Evolutionary conservation across 2,797 vertebrate genomes (phyloP).

Genomic region (Onychomys leucogaster): DNA sequence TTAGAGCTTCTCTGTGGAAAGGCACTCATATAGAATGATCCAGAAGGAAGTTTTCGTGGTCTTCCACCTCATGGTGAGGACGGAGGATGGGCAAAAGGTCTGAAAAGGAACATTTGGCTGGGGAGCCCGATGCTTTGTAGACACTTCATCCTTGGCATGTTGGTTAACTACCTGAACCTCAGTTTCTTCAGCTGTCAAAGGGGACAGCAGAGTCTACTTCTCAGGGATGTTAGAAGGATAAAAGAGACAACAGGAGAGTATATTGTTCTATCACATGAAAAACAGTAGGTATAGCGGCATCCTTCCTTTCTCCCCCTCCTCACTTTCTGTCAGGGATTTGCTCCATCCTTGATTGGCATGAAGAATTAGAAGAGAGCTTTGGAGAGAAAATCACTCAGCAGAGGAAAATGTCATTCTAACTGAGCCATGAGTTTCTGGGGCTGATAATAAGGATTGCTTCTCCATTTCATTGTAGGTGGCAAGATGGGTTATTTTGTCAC

Average conservation of each 20-base stretch:
- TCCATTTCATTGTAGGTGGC: not conserved
- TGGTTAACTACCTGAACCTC: not conserved
- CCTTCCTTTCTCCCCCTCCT: not conserved
- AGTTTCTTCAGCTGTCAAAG: not conserved
- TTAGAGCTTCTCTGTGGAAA: not conserved
- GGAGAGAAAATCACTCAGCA: constrained; percentile 24
- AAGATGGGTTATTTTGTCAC: constrained; percentile 38
- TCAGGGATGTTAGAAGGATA: not conserved
- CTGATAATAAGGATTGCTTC: constrained; percentile 2
- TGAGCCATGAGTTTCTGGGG: constrained; percentile 23
- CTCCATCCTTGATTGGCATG: not conserved
- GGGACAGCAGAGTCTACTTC: not conserved
- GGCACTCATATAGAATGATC: not conserved
- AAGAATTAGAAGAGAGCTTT: constrained; percentile 25
- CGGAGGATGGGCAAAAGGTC: not conserved
- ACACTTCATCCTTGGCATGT: not conserved
- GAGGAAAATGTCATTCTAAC: constrained; percentile 26
- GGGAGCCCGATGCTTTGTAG: not conserved
- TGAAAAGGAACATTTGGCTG: not conserved
- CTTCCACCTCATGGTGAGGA: not conserved
- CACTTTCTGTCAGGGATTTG: not conserved
- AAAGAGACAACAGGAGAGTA: not conserved
- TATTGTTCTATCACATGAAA: not conserved
- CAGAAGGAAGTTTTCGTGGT: not conserved
- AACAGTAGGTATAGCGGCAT: not conserved